Evolutionary conservation across 2,797 vertebrate species (phyloP).

Genomic region (Salarias fasciatus): DNA sequence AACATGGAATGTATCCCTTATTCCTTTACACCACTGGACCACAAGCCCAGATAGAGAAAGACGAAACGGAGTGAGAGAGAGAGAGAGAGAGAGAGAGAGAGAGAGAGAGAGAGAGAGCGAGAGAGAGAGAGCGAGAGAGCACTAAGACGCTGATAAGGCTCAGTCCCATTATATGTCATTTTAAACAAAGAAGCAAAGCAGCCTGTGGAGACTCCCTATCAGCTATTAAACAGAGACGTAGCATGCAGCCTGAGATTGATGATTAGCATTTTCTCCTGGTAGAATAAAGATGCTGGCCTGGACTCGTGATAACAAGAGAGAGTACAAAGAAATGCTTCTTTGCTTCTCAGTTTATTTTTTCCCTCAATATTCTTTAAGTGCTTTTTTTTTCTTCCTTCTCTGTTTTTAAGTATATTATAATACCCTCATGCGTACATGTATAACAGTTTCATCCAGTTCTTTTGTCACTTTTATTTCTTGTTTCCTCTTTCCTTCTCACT

Average conservation of each 20-base stretch:
- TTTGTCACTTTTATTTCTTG: slow-evolving; percentile 41
- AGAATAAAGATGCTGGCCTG: slow-evolving; percentile 83
- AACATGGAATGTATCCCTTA: slow-evolving; percentile 56
- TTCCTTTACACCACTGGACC: slow-evolving; percentile 63
- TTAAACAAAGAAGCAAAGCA: slow-evolving; percentile 93
- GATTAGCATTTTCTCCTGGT: slow-evolving; percentile 89
- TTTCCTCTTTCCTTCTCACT: slow-evolving; percentile 53
- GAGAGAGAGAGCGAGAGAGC: slow-evolving; percentile 80
- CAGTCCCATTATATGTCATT: slow-evolving; percentile 95
- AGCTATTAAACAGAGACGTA: slow-evolving; percentile 96
- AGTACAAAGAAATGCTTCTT: slow-evolving; percentile 59
- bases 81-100: neutral
- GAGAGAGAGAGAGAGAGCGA: slow-evolving; percentile 29
- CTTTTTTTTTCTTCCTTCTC: too few relatives aligned
- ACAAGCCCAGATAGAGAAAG: slow-evolving; percentile 39
- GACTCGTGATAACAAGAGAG: slow-evolving; percentile 83
- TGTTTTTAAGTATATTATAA: too few relatives aligned
- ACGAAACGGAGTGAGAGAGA: too few relatives aligned
- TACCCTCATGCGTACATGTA: slow-evolving; percentile 52
- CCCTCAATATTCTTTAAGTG: too few relatives aligned
- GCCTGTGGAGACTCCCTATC: slow-evolving; percentile 95
- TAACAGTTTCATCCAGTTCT: slow-evolving; percentile 22
- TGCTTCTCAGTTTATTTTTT: slow-evolving; percentile 64
- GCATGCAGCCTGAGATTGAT: slow-evolving; percentile 91
- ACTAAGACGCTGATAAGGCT: slow-evolving; percentile 94